Base-by-base conservation (phyloP, 2,797 vertebrate genomes). In the Parauchenoglanis punctatus region DNA sequence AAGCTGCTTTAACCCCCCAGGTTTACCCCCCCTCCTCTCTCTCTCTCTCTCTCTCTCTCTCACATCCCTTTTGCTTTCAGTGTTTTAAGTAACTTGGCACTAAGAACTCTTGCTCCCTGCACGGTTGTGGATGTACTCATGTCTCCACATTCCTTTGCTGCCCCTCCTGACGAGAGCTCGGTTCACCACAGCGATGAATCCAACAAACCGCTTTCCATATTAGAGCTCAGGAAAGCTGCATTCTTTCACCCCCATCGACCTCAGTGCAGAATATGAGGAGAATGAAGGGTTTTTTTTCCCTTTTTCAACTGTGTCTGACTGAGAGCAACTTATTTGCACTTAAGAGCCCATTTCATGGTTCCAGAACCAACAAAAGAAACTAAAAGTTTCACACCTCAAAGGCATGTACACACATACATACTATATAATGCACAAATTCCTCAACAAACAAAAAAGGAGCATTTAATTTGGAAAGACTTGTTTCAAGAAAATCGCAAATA, bases 211-310 rank as follows among this genome's bases (percentile, higher is more conserved):
- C 40, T 88, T 81, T 75, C 77, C 44, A 81, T 75, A 65, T 65
- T 65, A 7, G 40, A 28, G 40, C 80, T 28, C 80, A 5, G 59
- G 17, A 46, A 31, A 52, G 20, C 67, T 61, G 81, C 90, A 86
- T 89, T 86, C 85, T 90, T 89, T 91, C 90, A 87, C 86, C 61
- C 72, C 81, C 86, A 83, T 88, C 78, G 81, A 82, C 63, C 75
- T 85, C 65, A 31, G 72, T 25, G 17, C 20, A 35, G 8, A 84
- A 85, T 81, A 59, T 31, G 23, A 35, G 8, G 12, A 68, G 81
- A 58, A 81, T 70, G 40, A 46, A 49, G 59, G n/a, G 8, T 54
- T 40, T 70, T 44, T 11, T 31, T 12, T 35, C 49, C 40, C 40
- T 40, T 40, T 40, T 46, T n/a, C 4, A 23, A 31, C 75, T 46